Percentiles rank a stretch among this genome's conserved stretches.
phyloP scores from a whole-genome alignment of 2,888 invertebrate species.

The Drosophila nr. medialis region DNA sequence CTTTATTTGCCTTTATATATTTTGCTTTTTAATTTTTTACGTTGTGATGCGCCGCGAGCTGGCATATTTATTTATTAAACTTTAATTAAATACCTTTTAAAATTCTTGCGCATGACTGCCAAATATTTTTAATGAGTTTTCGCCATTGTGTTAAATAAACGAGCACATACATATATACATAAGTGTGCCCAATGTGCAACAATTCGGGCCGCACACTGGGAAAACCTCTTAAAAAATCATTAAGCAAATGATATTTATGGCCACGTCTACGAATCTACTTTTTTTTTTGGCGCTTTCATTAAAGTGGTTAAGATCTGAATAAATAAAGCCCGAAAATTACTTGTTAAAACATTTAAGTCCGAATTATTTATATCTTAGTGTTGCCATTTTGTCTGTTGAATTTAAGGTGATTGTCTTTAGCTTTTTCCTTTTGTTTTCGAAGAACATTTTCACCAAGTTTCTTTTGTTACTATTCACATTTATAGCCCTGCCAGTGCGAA shows the following conservation, averaged over 20 bases:
- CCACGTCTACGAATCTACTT: neutral
- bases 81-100: constrained; percentile 78
- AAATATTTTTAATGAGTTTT: constrained; percentile 78
- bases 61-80: constrained; percentile 69
- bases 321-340: neutral
- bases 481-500: constrained; percentile 6
- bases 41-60: constrained; percentile 42
- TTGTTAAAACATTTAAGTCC: constrained; percentile 15
- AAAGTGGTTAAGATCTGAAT: neutral
- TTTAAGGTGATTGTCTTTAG: constrained; percentile 36
- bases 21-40: constrained; percentile 56
- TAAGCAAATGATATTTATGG: constrained; percentile 21
- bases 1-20: constrained; percentile 39
- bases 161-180: neutral
- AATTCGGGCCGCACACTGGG: constrained; percentile 40
- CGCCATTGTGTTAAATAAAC: constrained; percentile 58
- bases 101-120: constrained; percentile 67
- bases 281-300: neutral
- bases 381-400: constrained; percentile 19
- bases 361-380: constrained; percentile 4
- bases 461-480: constrained; percentile 11
- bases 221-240: constrained; percentile 48
- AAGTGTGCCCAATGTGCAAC: constrained; percentile 28
- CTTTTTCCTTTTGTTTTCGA: neutral
- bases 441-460: constrained; percentile 11